Percentiles rank a stretch among this genome's conserved stretches.
phyloP scores from a whole-genome alignment of 23 tunicate species.

The Trididemnum nubilum region DNA sequence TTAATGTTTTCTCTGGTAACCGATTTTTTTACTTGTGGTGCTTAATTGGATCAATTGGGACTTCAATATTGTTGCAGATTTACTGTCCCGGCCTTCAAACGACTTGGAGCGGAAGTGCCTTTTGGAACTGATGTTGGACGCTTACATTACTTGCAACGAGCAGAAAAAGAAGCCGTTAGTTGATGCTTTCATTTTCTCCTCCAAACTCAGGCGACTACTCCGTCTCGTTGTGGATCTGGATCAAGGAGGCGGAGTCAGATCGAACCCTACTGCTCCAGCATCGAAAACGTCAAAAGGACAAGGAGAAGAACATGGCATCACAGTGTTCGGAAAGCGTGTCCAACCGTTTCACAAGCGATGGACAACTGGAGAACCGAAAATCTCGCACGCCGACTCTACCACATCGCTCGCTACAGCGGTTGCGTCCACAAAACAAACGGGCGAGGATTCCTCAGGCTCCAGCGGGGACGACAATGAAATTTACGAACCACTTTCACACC shows the following conservation, averaged over 20 bases:
- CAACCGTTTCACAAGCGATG: conserved; percentile 34
- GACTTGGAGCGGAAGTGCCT: neutral
- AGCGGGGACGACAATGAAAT: conserved; percentile 24
- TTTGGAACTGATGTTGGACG: conserved; percentile 25
- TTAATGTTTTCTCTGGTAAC: too few species aligned
- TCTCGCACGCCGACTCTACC: conserved; percentile 19
- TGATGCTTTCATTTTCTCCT: conserved; percentile 32
- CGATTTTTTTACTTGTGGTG: too few species aligned
- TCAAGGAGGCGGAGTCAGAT: conserved; percentile 15
- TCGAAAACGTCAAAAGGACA: neutral
- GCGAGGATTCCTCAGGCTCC: neutral
- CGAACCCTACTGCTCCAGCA: neutral
- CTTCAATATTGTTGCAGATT: too few species aligned
- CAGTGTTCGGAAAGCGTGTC: conserved; percentile 31
- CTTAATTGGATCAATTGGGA: too few species aligned
- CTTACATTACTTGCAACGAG: conserved; percentile 39
- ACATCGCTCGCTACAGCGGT: neutral
- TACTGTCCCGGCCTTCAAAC: neutral
- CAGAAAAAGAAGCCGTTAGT: neutral
- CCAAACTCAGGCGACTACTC: conserved; percentile 58
- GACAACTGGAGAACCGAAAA: neutral
- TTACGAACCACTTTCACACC: conserved; percentile 25
- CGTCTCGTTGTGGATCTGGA: conserved; percentile 74
- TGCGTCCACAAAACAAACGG: neutral
- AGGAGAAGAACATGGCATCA: conserved; percentile 12